A percentile compares a stretch with the other conserved stretches of the same genome.
These are phyloP conservation scores for Acleris laterana DNA, from an alignment of 2,888 invertebrate genomes.

Conservation along the genomic window DNA sequence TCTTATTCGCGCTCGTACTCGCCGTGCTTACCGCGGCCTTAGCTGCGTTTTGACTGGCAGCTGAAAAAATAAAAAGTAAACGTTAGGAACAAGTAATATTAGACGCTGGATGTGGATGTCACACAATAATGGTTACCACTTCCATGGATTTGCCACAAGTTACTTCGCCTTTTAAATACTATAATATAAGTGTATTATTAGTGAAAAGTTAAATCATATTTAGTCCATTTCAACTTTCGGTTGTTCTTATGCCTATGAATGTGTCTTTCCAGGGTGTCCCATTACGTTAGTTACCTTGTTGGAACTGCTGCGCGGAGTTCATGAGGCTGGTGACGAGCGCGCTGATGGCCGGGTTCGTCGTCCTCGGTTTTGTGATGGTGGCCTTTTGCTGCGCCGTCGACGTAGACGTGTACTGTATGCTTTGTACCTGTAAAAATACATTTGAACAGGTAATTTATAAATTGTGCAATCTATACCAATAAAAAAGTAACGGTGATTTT, in stretches of 20 bases:
- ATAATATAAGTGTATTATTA: too few relatives aligned
- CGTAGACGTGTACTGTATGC: slow-evolving; percentile 73
- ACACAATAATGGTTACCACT: too few relatives aligned
- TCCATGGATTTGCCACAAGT: too few relatives aligned
- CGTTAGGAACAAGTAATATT: too few relatives aligned
- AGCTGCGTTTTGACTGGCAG: slow-evolving; percentile 76
- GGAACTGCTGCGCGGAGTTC: slow-evolving; percentile 92
- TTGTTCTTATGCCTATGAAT: too few relatives aligned
- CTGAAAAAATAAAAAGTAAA: slow-evolving; percentile 45
- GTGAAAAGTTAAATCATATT: too few relatives aligned
- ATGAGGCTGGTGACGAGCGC: slow-evolving; percentile 92
- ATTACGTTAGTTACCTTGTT: slow-evolving; percentile 77
- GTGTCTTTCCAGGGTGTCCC: too few relatives aligned
- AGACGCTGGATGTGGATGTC: too few relatives aligned
- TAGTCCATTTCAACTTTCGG: too few relatives aligned
- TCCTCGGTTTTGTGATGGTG: slow-evolving; percentile 78
- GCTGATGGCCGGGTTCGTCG: slow-evolving; percentile 88
- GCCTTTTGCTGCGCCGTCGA: slow-evolving; percentile 79
- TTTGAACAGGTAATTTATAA: not conserved
- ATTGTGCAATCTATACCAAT: not conserved
- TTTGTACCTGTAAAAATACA: slow-evolving; percentile 64
- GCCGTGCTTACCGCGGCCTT: slow-evolving; percentile 78
- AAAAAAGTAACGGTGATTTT: too few relatives aligned
- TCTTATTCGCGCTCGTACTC: slow-evolving; percentile 84
- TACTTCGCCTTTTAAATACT: too few relatives aligned